Conservation (phyloP, 2,888 invertebrate genomes). For the Rhingia campestris region DNA sequence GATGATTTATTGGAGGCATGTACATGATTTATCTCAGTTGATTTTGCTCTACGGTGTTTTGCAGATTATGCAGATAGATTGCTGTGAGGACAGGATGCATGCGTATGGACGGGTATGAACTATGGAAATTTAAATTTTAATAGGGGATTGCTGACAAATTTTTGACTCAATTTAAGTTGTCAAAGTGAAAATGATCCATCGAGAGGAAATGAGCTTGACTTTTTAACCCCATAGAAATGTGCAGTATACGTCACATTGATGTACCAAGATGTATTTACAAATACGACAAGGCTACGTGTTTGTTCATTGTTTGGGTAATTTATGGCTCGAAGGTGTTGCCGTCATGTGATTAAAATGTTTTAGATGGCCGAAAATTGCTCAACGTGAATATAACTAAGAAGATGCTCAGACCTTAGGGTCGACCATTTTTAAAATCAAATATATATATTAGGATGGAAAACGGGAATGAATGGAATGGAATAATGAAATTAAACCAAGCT, state of each 20-base stretch:
- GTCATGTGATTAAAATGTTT: too few species aligned
- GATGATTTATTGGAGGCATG: conserved; percentile 66
- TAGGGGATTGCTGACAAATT: conserved; percentile 57
- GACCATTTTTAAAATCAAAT: too few species aligned
- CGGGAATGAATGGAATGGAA: too few species aligned
- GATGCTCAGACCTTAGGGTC: too few species aligned
- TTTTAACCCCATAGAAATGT: neutral
- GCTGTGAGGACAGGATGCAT: conserved; percentile 27
- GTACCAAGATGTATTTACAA: neutral
- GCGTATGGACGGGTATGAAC: conserved; percentile 26
- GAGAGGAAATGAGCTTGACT: conserved; percentile 22
- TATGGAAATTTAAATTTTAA: conserved; percentile 58
- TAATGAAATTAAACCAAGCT: too few species aligned
- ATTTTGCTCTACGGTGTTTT: conserved; percentile 52
- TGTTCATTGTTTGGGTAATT: too few species aligned
- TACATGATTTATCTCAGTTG: conserved; percentile 61
- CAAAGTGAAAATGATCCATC: conserved; percentile 42
- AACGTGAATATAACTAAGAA: too few species aligned
- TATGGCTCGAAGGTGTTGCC: too few species aligned
- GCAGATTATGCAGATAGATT: conserved; percentile 62
- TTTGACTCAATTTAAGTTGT: conserved; percentile 62
- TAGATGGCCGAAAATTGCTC: too few species aligned
- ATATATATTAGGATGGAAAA: too few species aligned
- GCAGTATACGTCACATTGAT: conserved; percentile 5
- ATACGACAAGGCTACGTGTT: too few species aligned